Percentiles rank a stretch among this genome's conserved stretches.
Conservation (phyloP, 2,797 vertebrate genomes). For the Macroramphosus scolopax region DNA sequence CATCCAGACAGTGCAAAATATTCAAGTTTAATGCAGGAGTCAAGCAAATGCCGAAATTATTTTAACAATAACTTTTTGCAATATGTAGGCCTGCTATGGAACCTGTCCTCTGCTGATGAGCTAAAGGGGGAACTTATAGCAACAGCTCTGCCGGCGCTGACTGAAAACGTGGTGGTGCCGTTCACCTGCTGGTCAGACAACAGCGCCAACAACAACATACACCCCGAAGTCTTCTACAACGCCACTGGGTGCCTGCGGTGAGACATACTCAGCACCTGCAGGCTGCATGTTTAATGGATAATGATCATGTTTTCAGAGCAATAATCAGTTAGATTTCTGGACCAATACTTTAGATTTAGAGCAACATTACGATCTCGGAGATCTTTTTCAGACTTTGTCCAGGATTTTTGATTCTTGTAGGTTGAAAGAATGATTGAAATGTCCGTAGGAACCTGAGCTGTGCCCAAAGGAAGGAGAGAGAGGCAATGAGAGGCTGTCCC, state of each 20-base stretch:
- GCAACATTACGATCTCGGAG: too few species aligned
- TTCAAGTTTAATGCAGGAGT: too few species aligned
- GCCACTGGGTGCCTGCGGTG: conserved; percentile 92
- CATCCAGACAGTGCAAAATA: background rate
- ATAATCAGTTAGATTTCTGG: too few species aligned
- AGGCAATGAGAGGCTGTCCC: conserved; percentile 82
- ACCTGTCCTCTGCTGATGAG: conserved; percentile 87
- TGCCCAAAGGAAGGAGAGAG: conserved; percentile 68
- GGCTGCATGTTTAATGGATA: too few species aligned
- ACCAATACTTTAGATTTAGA: too few species aligned
- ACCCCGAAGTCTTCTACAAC: conserved; percentile 88
- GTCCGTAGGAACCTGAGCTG: conserved; percentile 86
- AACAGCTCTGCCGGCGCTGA: conserved; percentile 82
- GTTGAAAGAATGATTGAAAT: conserved; percentile 8
- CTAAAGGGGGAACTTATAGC: conserved; percentile 83
- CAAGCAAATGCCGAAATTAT: too few species aligned
- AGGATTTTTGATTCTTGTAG: too few species aligned
- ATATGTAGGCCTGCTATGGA: conserved; percentile 90
- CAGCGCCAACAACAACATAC: conserved; percentile 67
- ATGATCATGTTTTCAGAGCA: too few species aligned
- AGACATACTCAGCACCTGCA: too few species aligned
- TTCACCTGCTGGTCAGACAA: conserved; percentile 80
- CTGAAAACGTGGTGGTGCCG: conserved; percentile 85
- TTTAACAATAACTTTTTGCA: background rate
- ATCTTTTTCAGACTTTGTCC: too few species aligned